Evolutionary conservation across 2,888 invertebrate species (phyloP).

Genomic region (Melangyna quadrimaculata): DNA sequence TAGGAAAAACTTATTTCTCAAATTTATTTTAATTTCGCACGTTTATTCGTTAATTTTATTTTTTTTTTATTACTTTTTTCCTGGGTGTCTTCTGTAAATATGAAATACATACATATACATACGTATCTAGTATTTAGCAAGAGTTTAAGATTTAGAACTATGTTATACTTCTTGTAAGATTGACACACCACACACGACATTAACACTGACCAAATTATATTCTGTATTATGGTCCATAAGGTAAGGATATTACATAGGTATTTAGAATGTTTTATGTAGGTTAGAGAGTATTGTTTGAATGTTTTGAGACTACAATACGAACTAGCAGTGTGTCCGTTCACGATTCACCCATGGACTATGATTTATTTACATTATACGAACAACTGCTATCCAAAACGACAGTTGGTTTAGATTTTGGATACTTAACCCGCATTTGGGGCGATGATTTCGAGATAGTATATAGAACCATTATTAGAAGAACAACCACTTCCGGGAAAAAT

Average conservation of each 20-base stretch:
- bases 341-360: not conserved
- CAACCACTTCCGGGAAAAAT: slow-evolving; percentile 45
- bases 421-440: slow-evolving; percentile 35
- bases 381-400: not conserved
- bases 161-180: not conserved
- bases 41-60: slow-evolving; percentile 16
- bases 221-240: not conserved
- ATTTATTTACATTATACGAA: not conserved
- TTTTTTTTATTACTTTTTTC: not conserved
- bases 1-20: slow-evolving; percentile 29
- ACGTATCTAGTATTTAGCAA: not conserved
- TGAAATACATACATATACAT: not conserved
- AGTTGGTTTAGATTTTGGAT: not conserved
- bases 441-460: not conserved
- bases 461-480: not conserved
- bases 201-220: not conserved
- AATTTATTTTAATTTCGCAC: slow-evolving; percentile 56
- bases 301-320: not conserved
- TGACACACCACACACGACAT: too few relatives aligned
- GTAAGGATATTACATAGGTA: not conserved
- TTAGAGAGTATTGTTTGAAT: not conserved
- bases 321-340: not conserved
- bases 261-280: too few relatives aligned
- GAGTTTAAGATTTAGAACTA: not conserved
- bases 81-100: not conserved